Base-by-base conservation (phyloP, 2,888 invertebrate genomes). In the Drosophila macrospina region DNA sequence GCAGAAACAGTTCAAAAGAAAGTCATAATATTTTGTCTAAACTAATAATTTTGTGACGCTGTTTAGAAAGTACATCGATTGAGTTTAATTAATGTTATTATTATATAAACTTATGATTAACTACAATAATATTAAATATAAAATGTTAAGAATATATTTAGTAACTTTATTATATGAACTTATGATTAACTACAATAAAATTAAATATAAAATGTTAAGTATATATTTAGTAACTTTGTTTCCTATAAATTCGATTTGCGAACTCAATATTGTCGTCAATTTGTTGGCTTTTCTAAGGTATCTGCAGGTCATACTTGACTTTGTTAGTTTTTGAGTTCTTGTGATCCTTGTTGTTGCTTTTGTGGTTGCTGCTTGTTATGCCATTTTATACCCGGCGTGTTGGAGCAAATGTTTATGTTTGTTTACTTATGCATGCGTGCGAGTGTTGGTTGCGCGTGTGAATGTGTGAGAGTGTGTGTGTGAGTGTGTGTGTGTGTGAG, bases 371-470 rank as follows among this genome's bases (percentile, higher is more conserved):
- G 83, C 83, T 83, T 83, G 88, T 83, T 83, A 88, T 83, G 83
- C 77, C 74, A 86, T 88, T 88, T 88, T 83, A 83, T 83, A 80
- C 88, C 69, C 80, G 68, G 80, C 74, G 78, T 85, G 87, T 80
- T 72, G 88, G 63, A 86, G 86, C 88, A 83, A 83, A 88, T 88
- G 86, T 86, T 86, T 85, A 84, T 84, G 81, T 86, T 84, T 86
- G 88, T 81, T 88, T 83, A 84, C 86, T 84, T 86, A 88, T 86
- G 88, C 87, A 86, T 86, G 88, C 87, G 82, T 86, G 84, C 76
- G 67, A 76, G 70, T 76, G 81, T 81, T 80, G 83, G 64, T 65
- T 69, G 52, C 66, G 61, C 26, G 15, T 45, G 28, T 59, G 47
- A 44, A 34, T 56, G 56, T 44, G 37, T 26, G 26, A 20, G 24